Percentiles rank a stretch among this genome's conserved stretches.
These are phyloP conservation scores for Amblyraja radiata DNA, from an alignment of 2,797 vertebrate species.

Conservation along the genomic window DNA sequence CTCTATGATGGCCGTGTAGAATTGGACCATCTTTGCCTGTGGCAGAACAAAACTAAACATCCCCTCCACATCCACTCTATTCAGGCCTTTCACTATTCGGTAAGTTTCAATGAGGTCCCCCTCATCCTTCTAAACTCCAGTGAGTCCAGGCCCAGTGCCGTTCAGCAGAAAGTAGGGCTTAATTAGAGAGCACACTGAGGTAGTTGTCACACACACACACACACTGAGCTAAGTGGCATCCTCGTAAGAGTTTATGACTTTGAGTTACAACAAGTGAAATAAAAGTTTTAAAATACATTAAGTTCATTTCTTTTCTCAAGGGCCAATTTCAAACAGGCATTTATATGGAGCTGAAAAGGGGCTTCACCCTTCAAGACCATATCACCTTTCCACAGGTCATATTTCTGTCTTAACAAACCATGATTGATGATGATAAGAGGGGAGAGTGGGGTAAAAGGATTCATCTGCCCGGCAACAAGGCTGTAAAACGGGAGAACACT, in stretches of 20 bases:
- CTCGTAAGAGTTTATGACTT: neutral
- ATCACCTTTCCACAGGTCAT: neutral
- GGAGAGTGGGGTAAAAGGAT: neutral
- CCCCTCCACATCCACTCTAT: too few relatives aligned
- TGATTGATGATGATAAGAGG: neutral
- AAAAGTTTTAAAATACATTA: neutral
- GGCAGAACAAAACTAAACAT: too few relatives aligned
- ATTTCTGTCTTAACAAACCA: conserved; percentile 2
- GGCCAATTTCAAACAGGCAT: neutral
- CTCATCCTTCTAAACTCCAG: neutral
- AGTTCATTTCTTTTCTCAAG: neutral
- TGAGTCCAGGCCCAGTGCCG: neutral
- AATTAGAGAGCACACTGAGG: neutral
- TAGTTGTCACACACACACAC: neutral
- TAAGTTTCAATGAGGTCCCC: too few relatives aligned
- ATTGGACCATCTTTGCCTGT: too few relatives aligned
- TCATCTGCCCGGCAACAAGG: neutral
- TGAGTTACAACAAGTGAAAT: neutral
- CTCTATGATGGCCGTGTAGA: too few relatives aligned
- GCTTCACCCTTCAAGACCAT: neutral
- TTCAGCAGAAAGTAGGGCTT: neutral
- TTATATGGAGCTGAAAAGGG: neutral
- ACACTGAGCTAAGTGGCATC: neutral
- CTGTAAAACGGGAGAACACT: conserved; percentile 8
- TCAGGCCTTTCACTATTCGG: too few relatives aligned